Percentiles rank a stretch among this genome's conserved stretches.
Evolutionary conservation across 2,888 invertebrate genomes (phyloP).

Genomic region (Hypena proboscidalis): DNA sequence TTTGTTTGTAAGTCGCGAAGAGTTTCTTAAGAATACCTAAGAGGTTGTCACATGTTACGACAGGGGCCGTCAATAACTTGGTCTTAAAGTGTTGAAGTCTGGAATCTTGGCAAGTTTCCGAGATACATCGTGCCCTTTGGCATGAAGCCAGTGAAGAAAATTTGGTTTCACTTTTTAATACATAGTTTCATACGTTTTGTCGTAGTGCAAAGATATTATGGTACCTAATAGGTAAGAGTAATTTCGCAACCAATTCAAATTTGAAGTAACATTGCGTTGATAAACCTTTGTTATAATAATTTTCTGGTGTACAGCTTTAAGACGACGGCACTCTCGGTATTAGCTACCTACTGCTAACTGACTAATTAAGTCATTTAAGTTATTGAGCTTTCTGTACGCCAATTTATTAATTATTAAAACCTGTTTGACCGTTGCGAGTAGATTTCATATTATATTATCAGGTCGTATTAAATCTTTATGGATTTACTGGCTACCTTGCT

Average conservation of each 20-base stretch:
- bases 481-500: no score
- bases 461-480: no score
- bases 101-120: slow-evolving; percentile 51
- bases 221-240: slow-evolving; percentile 7
- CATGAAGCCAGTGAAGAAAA: slow-evolving; percentile 49
- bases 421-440: no score
- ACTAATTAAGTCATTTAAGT: no score
- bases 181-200: slow-evolving; percentile 23
- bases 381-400: no score
- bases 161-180: slow-evolving; percentile 53
- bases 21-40: slow-evolving; percentile 41
- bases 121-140: slow-evolving; percentile 51
- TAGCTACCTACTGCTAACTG: no score
- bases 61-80: slow-evolving; percentile 38
- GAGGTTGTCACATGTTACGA: slow-evolving; percentile 43
- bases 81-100: slow-evolving; percentile 49
- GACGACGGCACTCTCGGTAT: no score
- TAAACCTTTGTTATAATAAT: no score
- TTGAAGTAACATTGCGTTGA: no score
- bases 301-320: no score
- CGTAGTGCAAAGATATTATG: slow-evolving; percentile 8
- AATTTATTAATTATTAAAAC: no score
- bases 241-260: slow-evolving; percentile 1
- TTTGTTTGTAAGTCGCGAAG: slow-evolving; percentile 22
- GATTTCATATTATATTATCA: no score